Conservation (phyloP, 37 sponge, comb jelly and placozoan species). For the Aplysina aerophoba region DNA sequence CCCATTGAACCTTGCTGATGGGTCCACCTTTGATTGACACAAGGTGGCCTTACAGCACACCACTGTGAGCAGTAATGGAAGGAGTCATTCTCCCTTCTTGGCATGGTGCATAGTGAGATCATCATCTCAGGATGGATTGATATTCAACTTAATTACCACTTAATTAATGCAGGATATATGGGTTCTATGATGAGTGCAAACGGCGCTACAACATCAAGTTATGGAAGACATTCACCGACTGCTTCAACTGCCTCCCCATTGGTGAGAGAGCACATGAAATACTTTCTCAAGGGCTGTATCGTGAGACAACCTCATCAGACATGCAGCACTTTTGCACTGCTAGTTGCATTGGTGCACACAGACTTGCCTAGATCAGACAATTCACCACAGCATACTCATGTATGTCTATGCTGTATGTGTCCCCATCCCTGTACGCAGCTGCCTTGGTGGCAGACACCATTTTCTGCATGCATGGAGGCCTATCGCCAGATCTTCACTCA, state of each 20-base stretch:
- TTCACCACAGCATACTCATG: too few relatives aligned
- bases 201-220: constrained; percentile 93
- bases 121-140: neutral
- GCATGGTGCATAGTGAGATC: neutral
- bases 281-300: too few relatives aligned
- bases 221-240: constrained; percentile 94
- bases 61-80: neutral
- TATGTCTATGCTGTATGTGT: too few relatives aligned
- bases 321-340: too few relatives aligned
- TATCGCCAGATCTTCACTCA: constrained; percentile 83
- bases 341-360: too few relatives aligned
- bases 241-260: constrained; percentile 92
- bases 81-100: neutral
- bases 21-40: neutral
- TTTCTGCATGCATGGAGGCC: constrained; percentile 95
- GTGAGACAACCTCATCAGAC: neutral
- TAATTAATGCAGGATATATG: constrained; percentile 91
- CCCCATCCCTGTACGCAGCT: constrained; percentile 54
- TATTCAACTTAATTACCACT: neutral
- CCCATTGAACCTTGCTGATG: neutral
- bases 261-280: constrained; percentile 63
- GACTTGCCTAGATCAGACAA: too few relatives aligned
- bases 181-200: constrained; percentile 97
- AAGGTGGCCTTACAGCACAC: neutral
- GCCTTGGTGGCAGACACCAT: constrained; percentile 86